Base-by-base conservation (phyloP, 2,888 invertebrate genomes). In the Plagodis pulveraria region DNA sequence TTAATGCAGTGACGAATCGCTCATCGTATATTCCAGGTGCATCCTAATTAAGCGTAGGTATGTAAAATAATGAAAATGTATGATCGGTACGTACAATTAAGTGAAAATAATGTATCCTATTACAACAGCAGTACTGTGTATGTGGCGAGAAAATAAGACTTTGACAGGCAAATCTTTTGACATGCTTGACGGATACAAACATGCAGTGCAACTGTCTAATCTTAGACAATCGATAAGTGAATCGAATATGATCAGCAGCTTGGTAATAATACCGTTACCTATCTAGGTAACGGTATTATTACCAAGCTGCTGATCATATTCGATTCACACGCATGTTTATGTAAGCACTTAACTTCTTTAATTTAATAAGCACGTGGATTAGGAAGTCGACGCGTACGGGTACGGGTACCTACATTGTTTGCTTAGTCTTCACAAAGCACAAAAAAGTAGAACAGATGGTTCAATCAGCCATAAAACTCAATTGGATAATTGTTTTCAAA, bases 281-380 rank as follows among this genome's bases (percentile, higher is more conserved):
- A 35, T n/a, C n/a, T 35, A 38, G 40, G 44, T 63, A 58, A 58
- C 61, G 43, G 63, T 38, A 49, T 49, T 38, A 49, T 49, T 58
- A 50, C 56, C 45, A 49, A 9, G 10, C 66, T 62, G 74, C 74
- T 75, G 77, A 84, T 81, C 77, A 79, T 71, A 75, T 69, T 67
- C 66, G 68, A 67, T 89, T 87, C 86, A 77, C 87, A 87, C 80
- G 80, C 73, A 67, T 77, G 79, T 84, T 83, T 81, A 78, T 73
- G 54, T 72, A 76, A 74, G 57, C 74, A 69, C 64, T 88, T 84
- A 84, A 73, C 79, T 71, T 66, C 74, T 71, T 78, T 81, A 80
- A 83, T 82, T 71, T 71, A 84, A 84, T 77, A 78, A 76, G 73
- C 76, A 70, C 69, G 67, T 71, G 71, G 73, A 74, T 74, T 78